phyloP scores from a whole-genome alignment of 1,140 invertebrate genomes.

The Temnothorax longispinosus region DNA sequence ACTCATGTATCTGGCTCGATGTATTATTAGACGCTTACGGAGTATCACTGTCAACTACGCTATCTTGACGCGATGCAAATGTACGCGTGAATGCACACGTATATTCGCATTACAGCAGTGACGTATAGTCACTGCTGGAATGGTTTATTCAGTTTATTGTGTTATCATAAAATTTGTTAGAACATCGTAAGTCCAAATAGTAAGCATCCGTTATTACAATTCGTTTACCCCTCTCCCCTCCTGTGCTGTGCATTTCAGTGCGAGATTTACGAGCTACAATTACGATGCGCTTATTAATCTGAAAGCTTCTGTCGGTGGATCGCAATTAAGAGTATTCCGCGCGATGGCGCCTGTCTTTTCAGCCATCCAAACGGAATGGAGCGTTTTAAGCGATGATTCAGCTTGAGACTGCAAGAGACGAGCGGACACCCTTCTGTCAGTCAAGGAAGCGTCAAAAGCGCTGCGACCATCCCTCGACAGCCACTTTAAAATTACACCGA shows the following conservation, averaged over 20 bases:
- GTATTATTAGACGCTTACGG: slow-evolving; percentile 60
- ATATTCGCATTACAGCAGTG: not conserved
- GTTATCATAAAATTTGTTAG: too few species aligned
- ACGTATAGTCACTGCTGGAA: not conserved
- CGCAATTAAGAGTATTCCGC: slow-evolving; percentile 55
- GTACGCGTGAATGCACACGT: not conserved
- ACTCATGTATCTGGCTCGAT: slow-evolving; percentile 58
- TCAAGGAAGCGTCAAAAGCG: slow-evolving; percentile 79
- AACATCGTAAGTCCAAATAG: not conserved
- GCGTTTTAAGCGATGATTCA: slow-evolving; percentile 78
- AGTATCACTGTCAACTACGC: slow-evolving; percentile 30
- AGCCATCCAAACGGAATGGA: slow-evolving; percentile 57
- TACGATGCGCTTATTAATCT: slow-evolving; percentile 62
- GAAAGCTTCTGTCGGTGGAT: slow-evolving; percentile 38
- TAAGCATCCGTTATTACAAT: not conserved
- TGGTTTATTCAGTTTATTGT: not conserved
- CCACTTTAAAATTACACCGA: slow-evolving; percentile 85
- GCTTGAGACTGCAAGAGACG: slow-evolving; percentile 58
- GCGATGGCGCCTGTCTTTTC: slow-evolving; percentile 41
- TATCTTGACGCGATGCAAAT: slow-evolving; percentile 42
- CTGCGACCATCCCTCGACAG: slow-evolving; percentile 79
- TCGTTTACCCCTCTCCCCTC: not conserved
- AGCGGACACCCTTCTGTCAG: slow-evolving; percentile 68
- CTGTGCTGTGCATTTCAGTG: not conserved
- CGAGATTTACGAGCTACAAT: not conserved